A percentile compares a stretch with the other conserved stretches of the same genome.
phyloP scores from a whole-genome alignment of 1,140 invertebrate species.

The Ruditapes philippinarum region DNA sequence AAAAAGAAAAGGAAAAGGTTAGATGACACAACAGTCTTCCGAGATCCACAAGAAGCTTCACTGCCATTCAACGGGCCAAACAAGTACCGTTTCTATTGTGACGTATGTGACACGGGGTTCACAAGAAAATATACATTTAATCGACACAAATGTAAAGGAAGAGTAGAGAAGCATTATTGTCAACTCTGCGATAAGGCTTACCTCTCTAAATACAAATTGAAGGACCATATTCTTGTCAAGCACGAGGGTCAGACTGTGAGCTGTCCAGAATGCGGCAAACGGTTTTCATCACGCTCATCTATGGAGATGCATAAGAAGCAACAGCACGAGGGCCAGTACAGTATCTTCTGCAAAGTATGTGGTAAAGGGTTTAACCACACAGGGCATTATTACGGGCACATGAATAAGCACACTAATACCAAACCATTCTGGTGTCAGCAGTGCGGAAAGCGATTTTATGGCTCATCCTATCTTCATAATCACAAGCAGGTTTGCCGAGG shows the following conservation, averaged over 20 bases:
- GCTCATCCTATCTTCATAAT: slow-evolving; percentile 63
- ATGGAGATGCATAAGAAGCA: slow-evolving; percentile 68
- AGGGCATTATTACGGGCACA: slow-evolving; percentile 64
- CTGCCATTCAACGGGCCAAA: slow-evolving; percentile 62
- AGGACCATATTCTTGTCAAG: slow-evolving; percentile 61
- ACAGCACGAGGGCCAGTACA: slow-evolving; percentile 61
- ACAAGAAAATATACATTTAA: slow-evolving; percentile 61
- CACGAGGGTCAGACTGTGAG: slow-evolving; percentile 62
- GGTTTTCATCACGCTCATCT: slow-evolving; percentile 54
- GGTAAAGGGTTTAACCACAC: slow-evolving; percentile 62
- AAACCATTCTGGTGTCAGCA: slow-evolving; percentile 66
- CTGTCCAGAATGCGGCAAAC: slow-evolving; percentile 62
- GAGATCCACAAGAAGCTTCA: slow-evolving; percentile 57
- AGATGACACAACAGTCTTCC: slow-evolving; percentile 53
- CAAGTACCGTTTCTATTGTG: slow-evolving; percentile 63
- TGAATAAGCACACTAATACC: slow-evolving; percentile 66
- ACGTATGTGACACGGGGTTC: slow-evolving; percentile 62
- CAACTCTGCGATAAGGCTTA: slow-evolving; percentile 64
- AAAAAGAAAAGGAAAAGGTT: slow-evolving; percentile 49
- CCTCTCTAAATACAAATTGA: slow-evolving; percentile 64
- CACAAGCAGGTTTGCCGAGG: slow-evolving; percentile 64
- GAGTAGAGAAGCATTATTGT: slow-evolving; percentile 65
- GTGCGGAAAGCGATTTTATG: slow-evolving; percentile 63
- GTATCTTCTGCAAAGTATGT: slow-evolving; percentile 64
- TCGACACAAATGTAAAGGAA: slow-evolving; percentile 61